Evolutionary conservation across 2,888 invertebrate genomes (phyloP), one percentile per base, ranked within the genome.

Genomic region (Strigamia crassipes): DNA sequence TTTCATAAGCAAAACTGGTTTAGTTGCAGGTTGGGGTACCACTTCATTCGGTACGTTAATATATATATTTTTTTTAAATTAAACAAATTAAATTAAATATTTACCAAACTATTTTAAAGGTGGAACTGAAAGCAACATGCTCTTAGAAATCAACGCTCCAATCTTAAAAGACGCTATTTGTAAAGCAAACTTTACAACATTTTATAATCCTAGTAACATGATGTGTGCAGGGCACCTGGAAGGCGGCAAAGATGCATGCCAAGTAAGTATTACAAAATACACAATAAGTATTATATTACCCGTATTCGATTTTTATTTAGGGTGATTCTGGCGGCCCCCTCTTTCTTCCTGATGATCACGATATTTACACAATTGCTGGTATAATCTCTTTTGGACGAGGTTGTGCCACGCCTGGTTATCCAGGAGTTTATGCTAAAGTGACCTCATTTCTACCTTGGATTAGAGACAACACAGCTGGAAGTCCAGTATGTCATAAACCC

Each of bases 11-110:
- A 89, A 90, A 83, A 90, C 90, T 82, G 92, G 91, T 0, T 89
- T 92, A 2, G 93, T 94, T 0, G 94, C 94, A 0, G 94, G 94
- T 0, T 94, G 94, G 94, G 94, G 94, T 0, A 93, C 93, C 83
- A 87, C 88, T 41, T 88, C 87, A 9, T 88, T 88, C 83, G 87
- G 89, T 88, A 85, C 85, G 84, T 81, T 13, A n/a, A 18, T 10
- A 21, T 5, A n/a, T n/a, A n/a, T n/a, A n/a, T n/a, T n/a, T n/a
- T n/a, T n/a, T n/a, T n/a, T n/a, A n/a, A 41, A 27, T 34, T 15
- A 31, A 23, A 27, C 21, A 10, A n/a, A 38, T 78, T n/a, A 42
- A 81, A 78, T 23, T 27, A 1, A 78, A 82, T 27, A 51, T 38
- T 15, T 34, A 13, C 38, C 31, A 31, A 4, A 79, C n/a, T 38